Percentiles rank a stretch among this genome's conserved stretches.
These are phyloP conservation scores for Encarsia formosa DNA, from an alignment of 2,888 invertebrate species.

Conservation along the genomic window DNA sequence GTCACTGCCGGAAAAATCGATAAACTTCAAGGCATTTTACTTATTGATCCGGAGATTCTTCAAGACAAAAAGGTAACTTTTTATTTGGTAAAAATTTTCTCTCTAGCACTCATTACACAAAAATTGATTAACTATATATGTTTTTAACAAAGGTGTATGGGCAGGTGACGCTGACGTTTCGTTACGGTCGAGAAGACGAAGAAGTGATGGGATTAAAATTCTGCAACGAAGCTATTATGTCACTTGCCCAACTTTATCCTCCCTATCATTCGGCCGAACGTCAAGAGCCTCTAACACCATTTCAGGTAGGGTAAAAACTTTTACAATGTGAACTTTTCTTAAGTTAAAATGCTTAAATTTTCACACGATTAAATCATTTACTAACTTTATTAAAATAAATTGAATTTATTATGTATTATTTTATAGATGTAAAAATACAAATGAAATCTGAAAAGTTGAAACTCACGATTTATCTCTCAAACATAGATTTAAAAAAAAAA, in stretches of 20 bases:
- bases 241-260: slow-evolving; percentile 82
- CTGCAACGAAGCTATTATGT: slow-evolving; percentile 95
- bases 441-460: too few species aligned
- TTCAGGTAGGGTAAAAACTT: slow-evolving; percentile 68
- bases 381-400: too few species aligned
- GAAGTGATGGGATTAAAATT: slow-evolving; percentile 98
- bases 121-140: neutral
- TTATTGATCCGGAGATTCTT: slow-evolving; percentile 84
- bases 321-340: slow-evolving; percentile 2
- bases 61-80: slow-evolving; percentile 67
- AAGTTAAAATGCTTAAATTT: neutral
- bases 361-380: too few species aligned
- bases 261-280: slow-evolving; percentile 54
- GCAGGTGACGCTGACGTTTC: slow-evolving; percentile 86
- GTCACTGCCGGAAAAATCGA: slow-evolving; percentile 72
- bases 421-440: too few species aligned
- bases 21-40: slow-evolving; percentile 83
- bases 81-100: neutral
- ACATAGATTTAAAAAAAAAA: too few species aligned
- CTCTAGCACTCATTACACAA: too few species aligned
- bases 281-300: slow-evolving; percentile 61
- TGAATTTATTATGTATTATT: too few species aligned
- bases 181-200: slow-evolving; percentile 95
- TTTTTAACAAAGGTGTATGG: slow-evolving; percentile 65
- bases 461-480: too few species aligned